Base-by-base conservation (phyloP, 2,797 vertebrate genomes). In the Notolabrus celidotus region DNA sequence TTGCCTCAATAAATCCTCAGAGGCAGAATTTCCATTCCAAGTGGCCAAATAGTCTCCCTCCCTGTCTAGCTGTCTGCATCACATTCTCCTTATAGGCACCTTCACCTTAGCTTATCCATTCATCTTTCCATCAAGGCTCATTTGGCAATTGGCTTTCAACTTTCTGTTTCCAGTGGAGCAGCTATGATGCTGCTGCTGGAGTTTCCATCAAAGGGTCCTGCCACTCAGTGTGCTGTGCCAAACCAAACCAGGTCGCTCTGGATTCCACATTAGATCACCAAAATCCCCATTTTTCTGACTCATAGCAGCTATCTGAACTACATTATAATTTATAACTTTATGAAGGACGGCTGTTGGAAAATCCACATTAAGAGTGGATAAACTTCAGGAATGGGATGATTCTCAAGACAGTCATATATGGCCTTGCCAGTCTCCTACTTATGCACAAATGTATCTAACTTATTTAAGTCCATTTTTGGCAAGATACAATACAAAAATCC, bases 1-100 rank as follows among this genome's bases (percentile, higher is more conserved):
- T 88, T 84, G 82, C 79, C 59, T 76, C 81, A 62, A 90, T 92
- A 92, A 92, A 92, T 92, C 85, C 82, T 62, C 56, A 34, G 63
- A 80, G 88, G 80, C 75, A 86, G 73, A 67, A 74, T 74, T 82
- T 72, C 78, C 61, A 81, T 86, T 74, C 78, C 52, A 41, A 82
- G 84, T 84, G 72, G 73, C 80, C 79, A 84, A 85, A 88, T 73
- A 74, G 76, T 87, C 81, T 82, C 71, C 66, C 62, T 67, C 22
- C 17, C 49, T 10, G 33, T 77, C 69, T 54, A 45, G 52, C 58
- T 78, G 74, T 79, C 70, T 68, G 52, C 52, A 65, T 61, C 70
- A 46, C 50, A 27, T 67, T 77, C 75, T 75, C 77, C 67, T 68
- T 54, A 36, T 36, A 49, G 67, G 74, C 69, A 74, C 75, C 70